Evolutionary conservation across 1,140 invertebrate species (phyloP).

Genomic region (Portunus trituberculatus): DNA sequence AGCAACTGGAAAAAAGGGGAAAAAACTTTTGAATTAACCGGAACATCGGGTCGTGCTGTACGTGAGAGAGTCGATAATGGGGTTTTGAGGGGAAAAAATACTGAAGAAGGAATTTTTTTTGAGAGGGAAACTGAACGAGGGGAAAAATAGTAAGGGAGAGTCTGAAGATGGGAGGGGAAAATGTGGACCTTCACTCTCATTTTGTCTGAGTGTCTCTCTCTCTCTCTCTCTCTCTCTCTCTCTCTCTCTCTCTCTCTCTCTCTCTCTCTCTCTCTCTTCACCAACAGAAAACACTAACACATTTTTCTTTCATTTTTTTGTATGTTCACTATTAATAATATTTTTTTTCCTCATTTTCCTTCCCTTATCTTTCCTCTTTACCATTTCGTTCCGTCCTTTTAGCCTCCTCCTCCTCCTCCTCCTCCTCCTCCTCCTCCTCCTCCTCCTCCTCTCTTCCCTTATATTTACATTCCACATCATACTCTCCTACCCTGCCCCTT

Average conservation of each 20-base stretch:
- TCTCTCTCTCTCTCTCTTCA: not conserved
- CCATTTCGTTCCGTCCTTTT: not conserved
- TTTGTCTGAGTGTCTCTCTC: not conserved
- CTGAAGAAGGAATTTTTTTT: not conserved
- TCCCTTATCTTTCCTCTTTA: not conserved
- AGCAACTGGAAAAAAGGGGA: not conserved
- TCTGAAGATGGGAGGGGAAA: too few relatives aligned
- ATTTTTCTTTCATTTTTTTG: conserved; percentile 6
- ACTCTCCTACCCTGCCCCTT: not conserved
- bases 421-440: not conserved
- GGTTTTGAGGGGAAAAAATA: not conserved
- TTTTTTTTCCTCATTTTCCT: not conserved
- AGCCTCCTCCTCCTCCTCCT: not conserved
- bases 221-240: conserved; percentile 6
- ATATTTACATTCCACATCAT: not conserved
- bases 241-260: conserved; percentile 24
- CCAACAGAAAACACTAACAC: not conserved
- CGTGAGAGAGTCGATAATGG: not conserved
- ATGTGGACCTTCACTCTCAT: not conserved
- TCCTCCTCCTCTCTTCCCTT: not conserved
- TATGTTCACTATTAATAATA: not conserved
- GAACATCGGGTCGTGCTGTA: conserved; percentile 14
- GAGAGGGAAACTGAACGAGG: not conserved
- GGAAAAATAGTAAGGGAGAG: not conserved
- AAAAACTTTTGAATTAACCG: conserved; percentile 15